A percentile compares a stretch with the other conserved stretches of the same genome.
Conservation (phyloP, 2,797 vertebrate species). For the Glossophaga mutica region DNA sequence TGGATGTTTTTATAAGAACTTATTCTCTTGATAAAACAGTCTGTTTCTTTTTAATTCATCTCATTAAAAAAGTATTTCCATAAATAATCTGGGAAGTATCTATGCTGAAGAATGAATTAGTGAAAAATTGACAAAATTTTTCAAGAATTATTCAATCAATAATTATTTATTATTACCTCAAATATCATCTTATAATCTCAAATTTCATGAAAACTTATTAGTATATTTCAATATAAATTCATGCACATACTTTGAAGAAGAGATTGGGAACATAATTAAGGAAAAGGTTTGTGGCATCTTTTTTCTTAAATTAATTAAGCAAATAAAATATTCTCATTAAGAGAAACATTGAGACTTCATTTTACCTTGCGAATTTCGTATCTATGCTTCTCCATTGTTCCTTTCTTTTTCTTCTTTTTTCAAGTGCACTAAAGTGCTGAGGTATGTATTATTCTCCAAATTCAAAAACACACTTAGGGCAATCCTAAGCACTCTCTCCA, state of each 20-base stretch:
- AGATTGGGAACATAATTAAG: background rate
- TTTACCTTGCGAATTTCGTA: background rate
- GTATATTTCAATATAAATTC: background rate
- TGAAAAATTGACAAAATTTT: background rate
- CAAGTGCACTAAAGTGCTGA: background rate
- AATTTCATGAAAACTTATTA: background rate
- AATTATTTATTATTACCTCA: background rate
- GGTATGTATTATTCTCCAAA: background rate
- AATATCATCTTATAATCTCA: background rate
- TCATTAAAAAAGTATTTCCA: background rate
- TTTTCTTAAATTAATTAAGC: background rate
- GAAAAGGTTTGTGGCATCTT: background rate
- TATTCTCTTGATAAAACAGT: background rate
- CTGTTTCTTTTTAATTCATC: background rate
- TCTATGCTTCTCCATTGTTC: background rate
- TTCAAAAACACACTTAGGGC: background rate
- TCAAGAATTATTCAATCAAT: background rate
- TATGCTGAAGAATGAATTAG: background rate
- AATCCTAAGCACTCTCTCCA: background rate
- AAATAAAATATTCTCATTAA: background rate
- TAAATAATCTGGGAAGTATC: background rate
- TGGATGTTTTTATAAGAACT: background rate
- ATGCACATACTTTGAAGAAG: background rate
- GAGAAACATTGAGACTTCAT: background rate
- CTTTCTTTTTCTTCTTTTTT: background rate